phyloP scores from a whole-genome alignment of 2,888 invertebrate genomes.

The Phytoseiulus persimilis region DNA sequence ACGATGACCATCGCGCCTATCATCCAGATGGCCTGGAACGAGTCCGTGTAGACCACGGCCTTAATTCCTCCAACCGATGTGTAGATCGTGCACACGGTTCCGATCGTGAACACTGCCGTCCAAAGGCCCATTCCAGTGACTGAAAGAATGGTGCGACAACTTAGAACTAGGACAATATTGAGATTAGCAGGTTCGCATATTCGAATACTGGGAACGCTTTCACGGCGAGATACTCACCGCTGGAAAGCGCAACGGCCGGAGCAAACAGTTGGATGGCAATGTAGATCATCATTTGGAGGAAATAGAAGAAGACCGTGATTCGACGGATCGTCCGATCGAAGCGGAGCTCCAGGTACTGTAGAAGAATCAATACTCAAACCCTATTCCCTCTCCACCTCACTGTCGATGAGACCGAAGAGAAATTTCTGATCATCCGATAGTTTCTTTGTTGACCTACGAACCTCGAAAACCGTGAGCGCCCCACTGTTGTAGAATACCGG shows the following conservation, averaged over 20 bases:
- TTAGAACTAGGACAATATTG: no score
- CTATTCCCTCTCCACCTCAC: no score
- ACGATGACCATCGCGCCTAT: conserved; percentile 70
- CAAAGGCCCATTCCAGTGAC: conserved; percentile 46
- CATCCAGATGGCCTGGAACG: conserved; percentile 67
- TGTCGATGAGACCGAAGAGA: no score
- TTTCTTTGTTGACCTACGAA: conserved; percentile 48
- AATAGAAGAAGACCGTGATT: conserved; percentile 51
- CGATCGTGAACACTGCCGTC: conserved; percentile 65
- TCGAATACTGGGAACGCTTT: no score
- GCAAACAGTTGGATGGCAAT: conserved; percentile 52
- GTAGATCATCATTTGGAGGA: conserved; percentile 53
- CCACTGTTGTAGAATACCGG: conserved; percentile 76
- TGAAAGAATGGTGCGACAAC: background rate
- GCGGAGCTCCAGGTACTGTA: conserved; percentile 54
- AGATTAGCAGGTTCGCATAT: no score
- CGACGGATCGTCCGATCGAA: conserved; percentile 51
- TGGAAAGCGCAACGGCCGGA: conserved; percentile 51
- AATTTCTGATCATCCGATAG: no score
- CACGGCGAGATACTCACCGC: conserved; percentile 46
- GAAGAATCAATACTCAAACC: no score
- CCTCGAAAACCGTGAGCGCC: conserved; percentile 77
- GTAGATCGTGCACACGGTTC: conserved; percentile 71
- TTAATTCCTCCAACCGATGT: conserved; percentile 83
- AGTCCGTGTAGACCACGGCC: conserved; percentile 76